These are phyloP conservation scores for Bombus cullumanus DNA, from an alignment of 1,140 invertebrate genomes.

Conservation along the genomic window DNA sequence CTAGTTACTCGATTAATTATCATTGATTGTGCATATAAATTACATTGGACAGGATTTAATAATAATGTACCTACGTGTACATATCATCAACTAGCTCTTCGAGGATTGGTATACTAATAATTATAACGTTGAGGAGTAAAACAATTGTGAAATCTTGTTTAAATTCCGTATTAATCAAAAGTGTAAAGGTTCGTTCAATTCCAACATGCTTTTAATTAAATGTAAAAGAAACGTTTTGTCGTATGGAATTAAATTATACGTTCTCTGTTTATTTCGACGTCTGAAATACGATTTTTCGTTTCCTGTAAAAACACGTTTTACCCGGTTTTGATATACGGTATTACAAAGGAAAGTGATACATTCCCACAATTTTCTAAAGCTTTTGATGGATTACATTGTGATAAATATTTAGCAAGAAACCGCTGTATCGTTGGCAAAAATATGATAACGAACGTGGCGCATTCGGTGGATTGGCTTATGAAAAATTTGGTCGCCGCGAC, in stretches of 20 bases:
- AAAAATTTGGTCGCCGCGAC: slow-evolving; percentile 30
- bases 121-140: no score
- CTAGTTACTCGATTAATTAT: slow-evolving; percentile 54
- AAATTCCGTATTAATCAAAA: neutral
- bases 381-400: neutral
- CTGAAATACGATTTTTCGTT: neutral
- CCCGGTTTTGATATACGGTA: neutral
- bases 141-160: neutral
- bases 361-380: neutral
- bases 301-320: neutral
- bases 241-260: neutral
- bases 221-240: neutral
- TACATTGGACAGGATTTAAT: slow-evolving; percentile 29
- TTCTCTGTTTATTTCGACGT: no score
- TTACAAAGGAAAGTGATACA: neutral
- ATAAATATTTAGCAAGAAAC: slow-evolving; percentile 23
- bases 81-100: neutral
- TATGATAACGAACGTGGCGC: slow-evolving; percentile 11
- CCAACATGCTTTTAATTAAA: neutral
- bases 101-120: neutral
- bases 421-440: no score
- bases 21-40: slow-evolving; percentile 29
- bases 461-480: slow-evolving; percentile 34
- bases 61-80: neutral
- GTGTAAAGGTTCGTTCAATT: neutral